phyloP scores from a whole-genome alignment of 2,113 vertebrate genomes.

The Phoxinus phoxinus region DNA sequence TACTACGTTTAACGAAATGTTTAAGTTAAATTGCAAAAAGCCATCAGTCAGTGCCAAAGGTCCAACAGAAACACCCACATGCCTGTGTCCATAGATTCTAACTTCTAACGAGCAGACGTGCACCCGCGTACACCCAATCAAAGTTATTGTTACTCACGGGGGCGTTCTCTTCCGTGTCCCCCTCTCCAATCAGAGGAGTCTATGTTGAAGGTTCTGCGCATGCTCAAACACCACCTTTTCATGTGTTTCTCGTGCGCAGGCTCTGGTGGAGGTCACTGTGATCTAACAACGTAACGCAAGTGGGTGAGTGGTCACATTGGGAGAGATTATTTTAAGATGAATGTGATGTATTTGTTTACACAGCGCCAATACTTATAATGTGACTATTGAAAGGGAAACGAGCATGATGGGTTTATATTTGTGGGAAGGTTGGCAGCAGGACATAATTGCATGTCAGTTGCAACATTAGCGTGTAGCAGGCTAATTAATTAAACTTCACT shows the following conservation, averaged over 20 bases:
- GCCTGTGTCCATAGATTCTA: too few species aligned
- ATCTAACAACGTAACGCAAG: conserved; percentile 46
- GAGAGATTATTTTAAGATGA: neutral
- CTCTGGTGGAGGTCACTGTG: conserved; percentile 77
- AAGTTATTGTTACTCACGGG: neutral
- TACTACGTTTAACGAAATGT: too few species aligned
- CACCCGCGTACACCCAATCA: conserved; percentile 6
- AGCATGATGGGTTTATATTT: neutral
- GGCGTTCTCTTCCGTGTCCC: neutral
- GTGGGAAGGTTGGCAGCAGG: too few species aligned
- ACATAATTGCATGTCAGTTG: neutral
- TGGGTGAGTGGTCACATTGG: conserved; percentile 63
- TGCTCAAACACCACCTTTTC: conserved; percentile 56
- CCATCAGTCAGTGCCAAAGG: neutral
- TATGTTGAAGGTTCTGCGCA: conserved; percentile 61
- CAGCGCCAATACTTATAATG: neutral
- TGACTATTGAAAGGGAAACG: neutral
- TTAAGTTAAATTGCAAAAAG: neutral
- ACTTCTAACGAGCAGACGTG: neutral
- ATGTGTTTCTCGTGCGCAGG: conserved; percentile 62
- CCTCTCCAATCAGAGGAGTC: conserved; percentile 65
- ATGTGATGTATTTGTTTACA: neutral
- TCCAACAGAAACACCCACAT: neutral
- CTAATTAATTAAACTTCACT: neutral
- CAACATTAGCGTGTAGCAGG: conserved; percentile 21